Evolutionary conservation across 2,113 vertebrate genomes (phyloP).

Genomic region (Plestiodon gilberti): DNA sequence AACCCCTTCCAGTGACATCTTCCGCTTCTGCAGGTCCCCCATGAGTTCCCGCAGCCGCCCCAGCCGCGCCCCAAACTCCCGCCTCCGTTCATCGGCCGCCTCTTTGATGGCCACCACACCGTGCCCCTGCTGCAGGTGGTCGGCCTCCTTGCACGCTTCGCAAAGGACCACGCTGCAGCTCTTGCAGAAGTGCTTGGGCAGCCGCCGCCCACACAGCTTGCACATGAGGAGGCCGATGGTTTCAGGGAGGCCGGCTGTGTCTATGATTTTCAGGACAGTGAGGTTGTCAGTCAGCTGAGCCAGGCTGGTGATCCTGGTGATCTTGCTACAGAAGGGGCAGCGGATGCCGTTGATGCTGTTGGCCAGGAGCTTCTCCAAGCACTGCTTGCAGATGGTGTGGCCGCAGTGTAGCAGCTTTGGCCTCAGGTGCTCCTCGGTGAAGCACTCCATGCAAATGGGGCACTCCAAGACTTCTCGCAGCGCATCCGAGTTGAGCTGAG

Average conservation of each 20-base stretch:
- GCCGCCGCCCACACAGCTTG: conserved; percentile 85
- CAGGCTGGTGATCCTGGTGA: conserved; percentile 90
- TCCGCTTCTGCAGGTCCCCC: conserved; percentile 89
- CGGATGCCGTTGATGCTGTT: conserved; percentile 95
- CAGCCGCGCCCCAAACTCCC: conserved; percentile 84
- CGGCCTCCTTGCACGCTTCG: conserved; percentile 85
- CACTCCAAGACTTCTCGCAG: conserved; percentile 95
- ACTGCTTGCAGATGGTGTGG: conserved; percentile 93
- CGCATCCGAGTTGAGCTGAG: conserved; percentile 88
- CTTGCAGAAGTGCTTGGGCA: conserved; percentile 91
- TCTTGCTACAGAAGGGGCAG: conserved; percentile 96
- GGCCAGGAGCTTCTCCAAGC: conserved; percentile 93
- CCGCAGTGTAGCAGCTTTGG: conserved; percentile 96
- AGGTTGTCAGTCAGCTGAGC: conserved; percentile 93
- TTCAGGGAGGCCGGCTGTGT: conserved; percentile 85
- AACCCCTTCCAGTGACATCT: conserved; percentile 84
- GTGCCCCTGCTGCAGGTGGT: conserved; percentile 83
- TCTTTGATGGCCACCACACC: conserved; percentile 82
- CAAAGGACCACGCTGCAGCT: conserved; percentile 87
- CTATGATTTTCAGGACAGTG: conserved; percentile 94
- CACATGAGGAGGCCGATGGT: conserved; percentile 89
- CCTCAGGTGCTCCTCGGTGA: conserved; percentile 89
- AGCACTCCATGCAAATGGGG: conserved; percentile 96
- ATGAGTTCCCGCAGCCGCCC: conserved; percentile 84
- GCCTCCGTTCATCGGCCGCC: conserved; percentile 89